These are phyloP conservation scores for Endotricha flammealis DNA, from an alignment of 2,888 invertebrate species.

Conservation along the genomic window DNA sequence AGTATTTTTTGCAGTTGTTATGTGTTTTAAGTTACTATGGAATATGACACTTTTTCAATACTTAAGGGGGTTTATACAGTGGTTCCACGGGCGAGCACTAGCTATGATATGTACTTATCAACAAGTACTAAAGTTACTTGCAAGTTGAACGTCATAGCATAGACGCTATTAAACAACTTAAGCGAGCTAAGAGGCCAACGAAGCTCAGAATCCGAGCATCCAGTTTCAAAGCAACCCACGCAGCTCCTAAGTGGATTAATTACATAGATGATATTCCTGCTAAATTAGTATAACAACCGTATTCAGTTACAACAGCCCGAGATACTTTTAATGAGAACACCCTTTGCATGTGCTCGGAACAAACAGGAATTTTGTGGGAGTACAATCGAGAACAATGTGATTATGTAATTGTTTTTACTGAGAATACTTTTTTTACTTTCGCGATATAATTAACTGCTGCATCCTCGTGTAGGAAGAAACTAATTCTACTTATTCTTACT, in stretches of 20 bases:
- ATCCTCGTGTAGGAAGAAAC: too few species aligned
- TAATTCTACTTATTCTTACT: too few species aligned
- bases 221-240: slow-evolving; percentile 50
- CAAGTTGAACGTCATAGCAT: neutral
- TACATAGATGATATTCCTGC: slow-evolving; percentile 63
- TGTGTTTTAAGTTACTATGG: too few species aligned
- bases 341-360: neutral
- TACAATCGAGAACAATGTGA: slow-evolving; percentile 11
- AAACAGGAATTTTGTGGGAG: neutral
- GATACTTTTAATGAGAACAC: neutral
- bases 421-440: too few species aligned
- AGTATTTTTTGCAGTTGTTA: too few species aligned
- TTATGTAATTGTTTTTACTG: too few species aligned
- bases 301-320: slow-evolving; percentile 22
- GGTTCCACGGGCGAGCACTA: too few species aligned
- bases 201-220: slow-evolving; percentile 33
- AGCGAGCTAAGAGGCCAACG: slow-evolving; percentile 23
- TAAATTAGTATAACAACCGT: slow-evolving; percentile 64
- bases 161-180: slow-evolving; percentile 7
- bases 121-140: too few species aligned
- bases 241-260: slow-evolving; percentile 69
- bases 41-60: too few species aligned
- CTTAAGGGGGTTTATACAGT: too few species aligned
- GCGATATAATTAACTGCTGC: too few species aligned
- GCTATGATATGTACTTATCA: too few species aligned